Base-by-base conservation (phyloP, 2,888 invertebrate species). In the Ceramica pisi region DNA sequence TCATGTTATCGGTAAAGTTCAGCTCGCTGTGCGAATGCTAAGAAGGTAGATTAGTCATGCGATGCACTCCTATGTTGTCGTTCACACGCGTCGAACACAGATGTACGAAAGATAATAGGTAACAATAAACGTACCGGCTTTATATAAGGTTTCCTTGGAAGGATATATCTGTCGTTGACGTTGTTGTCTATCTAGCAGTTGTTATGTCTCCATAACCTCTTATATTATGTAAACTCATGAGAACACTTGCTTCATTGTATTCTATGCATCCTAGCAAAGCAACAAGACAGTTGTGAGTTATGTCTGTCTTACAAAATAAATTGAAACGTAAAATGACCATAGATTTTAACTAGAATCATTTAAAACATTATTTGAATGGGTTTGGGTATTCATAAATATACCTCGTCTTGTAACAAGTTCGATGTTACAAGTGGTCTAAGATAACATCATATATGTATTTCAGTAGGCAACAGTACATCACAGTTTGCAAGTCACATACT, bases 41-140 rank as follows among this genome's bases (percentile, higher is more conserved):
- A 94, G 88, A 88, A 87, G 90, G 81, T 82, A 92, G 93, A 93
- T 94, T 93, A 94, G 91, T 92, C 91, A 93, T 92, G 92, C 92
- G 89, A 91, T 90, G 92, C 92, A 89, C 85, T 90, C 83, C 83
- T 87, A 83, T 84, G 86, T 85, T 90, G 92, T 88, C 90, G 93
- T 92, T 94, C 94, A 92, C 94, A 94, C 93, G 92, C 91, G 88
- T 88, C 87, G 87, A 86, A 87, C 83, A 67, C 87, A 88, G 92
- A 93, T 93, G 90, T 82, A 86, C 83, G 83, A 85, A 78, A 77
- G 92, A 93, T 92, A 91, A 81, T 75, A 73, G 67, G 65, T 48
- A 66, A 74, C 82, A 71, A 69, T 77, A 66, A 82, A 76, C 71
- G 56, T 67, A 80, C 84, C 75, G 67, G 64, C 78, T 57, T 71